phyloP scores from a whole-genome alignment of 2,888 invertebrate species.

The Bibio marci region DNA sequence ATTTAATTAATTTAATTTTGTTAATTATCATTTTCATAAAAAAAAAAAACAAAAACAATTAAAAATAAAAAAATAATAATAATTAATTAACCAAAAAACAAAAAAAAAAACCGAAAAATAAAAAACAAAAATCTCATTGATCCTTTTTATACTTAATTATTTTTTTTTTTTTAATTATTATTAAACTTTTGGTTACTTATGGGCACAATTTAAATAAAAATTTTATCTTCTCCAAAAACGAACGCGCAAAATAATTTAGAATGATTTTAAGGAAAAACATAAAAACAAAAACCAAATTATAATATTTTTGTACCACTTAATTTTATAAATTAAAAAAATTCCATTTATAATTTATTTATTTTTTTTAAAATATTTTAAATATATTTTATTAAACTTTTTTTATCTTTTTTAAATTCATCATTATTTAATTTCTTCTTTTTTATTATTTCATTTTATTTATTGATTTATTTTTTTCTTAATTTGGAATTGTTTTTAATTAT shows the following conservation, averaged over 20 bases:
- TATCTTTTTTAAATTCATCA: neutral
- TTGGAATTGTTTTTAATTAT: neutral
- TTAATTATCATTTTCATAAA: neutral
- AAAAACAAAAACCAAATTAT: too few species aligned
- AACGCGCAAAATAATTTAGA: too few species aligned
- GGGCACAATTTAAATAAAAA: neutral
- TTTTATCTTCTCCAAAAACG: too few species aligned
- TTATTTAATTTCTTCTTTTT: neutral
- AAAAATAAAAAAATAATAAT: neutral
- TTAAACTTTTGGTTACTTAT: slow-evolving; percentile 1
- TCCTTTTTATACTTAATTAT: neutral
- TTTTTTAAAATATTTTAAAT: neutral
- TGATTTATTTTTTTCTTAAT: neutral
- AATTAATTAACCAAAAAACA: slow-evolving; percentile 2
- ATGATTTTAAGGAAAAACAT: too few species aligned
- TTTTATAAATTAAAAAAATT: neutral
- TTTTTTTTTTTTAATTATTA: slow-evolving; percentile 5
- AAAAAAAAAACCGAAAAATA: too few species aligned
- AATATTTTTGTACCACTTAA: slow-evolving; percentile 1
- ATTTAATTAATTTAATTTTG: neutral
- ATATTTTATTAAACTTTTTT: too few species aligned
- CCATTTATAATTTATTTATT: slow-evolving; percentile 2
- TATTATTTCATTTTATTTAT: slow-evolving; percentile 1
- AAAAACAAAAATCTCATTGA: too few species aligned
- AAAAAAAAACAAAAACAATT: neutral